Evolutionary conservation across 1,140 invertebrate species (phyloP).

Genomic region (Nephotettix cincticeps): DNA sequence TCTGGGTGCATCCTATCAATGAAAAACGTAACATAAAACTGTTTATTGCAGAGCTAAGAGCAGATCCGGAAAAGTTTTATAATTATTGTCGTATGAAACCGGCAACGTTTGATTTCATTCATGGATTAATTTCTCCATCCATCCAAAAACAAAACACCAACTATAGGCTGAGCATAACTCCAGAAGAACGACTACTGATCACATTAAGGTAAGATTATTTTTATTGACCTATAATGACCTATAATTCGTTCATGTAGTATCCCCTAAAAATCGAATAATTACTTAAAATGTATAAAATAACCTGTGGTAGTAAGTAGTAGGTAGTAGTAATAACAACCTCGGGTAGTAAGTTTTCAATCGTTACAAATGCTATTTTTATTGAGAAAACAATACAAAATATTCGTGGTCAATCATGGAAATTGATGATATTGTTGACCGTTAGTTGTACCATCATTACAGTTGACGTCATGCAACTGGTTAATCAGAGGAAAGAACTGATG

Average conservation of each 20-base stretch:
- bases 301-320: not conserved
- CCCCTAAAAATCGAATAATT: not conserved
- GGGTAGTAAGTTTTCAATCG: not conserved
- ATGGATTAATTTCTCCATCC: not conserved
- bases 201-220: not conserved
- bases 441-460: too few species aligned
- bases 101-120: not conserved
- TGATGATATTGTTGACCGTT: too few species aligned
- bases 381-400: not conserved
- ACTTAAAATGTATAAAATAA: not conserved
- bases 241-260: not conserved
- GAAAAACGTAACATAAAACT: not conserved
- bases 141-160: not conserved
- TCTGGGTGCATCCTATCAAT: not conserved
- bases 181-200: slow-evolving; percentile 1
- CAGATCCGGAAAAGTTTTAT: not conserved
- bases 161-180: not conserved
- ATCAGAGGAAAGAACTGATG: not conserved
- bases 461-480: not conserved
- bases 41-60: not conserved
- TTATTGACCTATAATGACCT: not conserved
- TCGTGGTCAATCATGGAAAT: too few species aligned
- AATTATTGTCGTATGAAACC: not conserved
- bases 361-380: not conserved
- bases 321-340: not conserved